Base-by-base conservation (phyloP, 1,140 invertebrate species). In the Heliconius hewitsoni region DNA sequence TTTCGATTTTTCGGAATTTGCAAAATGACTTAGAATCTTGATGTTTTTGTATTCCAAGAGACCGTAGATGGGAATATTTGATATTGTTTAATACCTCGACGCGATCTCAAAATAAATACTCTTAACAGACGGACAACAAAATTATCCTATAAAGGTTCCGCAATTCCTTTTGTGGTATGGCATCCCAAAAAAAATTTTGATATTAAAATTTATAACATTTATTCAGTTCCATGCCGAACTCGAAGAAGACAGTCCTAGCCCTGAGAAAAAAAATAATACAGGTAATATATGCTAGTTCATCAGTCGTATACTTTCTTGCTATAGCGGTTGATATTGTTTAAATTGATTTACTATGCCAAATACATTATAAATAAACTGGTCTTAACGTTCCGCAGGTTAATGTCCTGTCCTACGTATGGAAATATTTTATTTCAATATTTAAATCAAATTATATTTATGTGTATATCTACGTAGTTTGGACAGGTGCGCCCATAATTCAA, bases 161-260 rank as follows among this genome's bases (percentile, higher is more conserved):
- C 13, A 13, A 13, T 3, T 46, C 11, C 13, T 46, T 13, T 46
- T 46, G 42, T 46, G 42, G 4, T 46, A 46, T 46, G 13, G 3
- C 11, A 46, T 16, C 11, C 11, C 0, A 46, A 46, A 46, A 46
- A 16, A 46, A 3, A 16, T 3, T 13, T 4, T 13, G 0, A 46
- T 46, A 46, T 46, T 16, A 13, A 46, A 13, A 46, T 16, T 46
- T 46, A 11, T 46, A 46, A 16, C 13, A 3, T 66, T 42, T 82
- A 93, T 93, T 81, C 83, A 97, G 96, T 97, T 97, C 86, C 96
- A 97, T 85, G 96, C 96, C 1, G 97, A 97, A 90, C 85, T 96
- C 23, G 95, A 94, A 85, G 89, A 91, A 27, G 86, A 91, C 11
- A 74, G 76, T 34, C 55, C 57, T 60, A 75, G 11, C 71, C 23